phyloP scores from a whole-genome alignment of 2,797 vertebrate species.

The Oophaga sylvatica region DNA sequence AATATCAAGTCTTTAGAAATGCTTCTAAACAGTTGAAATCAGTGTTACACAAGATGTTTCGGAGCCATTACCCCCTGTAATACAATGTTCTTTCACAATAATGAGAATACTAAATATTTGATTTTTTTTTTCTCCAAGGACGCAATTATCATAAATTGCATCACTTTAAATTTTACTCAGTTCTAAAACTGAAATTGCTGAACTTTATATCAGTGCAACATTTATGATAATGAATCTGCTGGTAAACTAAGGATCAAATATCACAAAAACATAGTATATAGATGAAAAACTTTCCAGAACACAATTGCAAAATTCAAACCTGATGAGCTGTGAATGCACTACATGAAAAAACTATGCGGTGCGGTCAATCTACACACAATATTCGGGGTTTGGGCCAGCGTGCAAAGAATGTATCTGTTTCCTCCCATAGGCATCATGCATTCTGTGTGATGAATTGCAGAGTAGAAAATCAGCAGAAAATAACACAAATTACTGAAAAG shows the following conservation, averaged over 20 bases:
- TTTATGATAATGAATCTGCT: not conserved
- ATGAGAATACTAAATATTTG: not conserved
- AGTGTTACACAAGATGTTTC: not conserved
- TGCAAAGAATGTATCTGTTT: not conserved
- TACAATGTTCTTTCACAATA: constrained; percentile 12
- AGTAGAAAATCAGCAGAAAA: not conserved
- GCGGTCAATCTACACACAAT: not conserved
- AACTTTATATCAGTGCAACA: not conserved
- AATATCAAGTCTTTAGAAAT: not conserved
- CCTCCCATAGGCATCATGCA: not conserved
- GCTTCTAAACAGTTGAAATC: not conserved
- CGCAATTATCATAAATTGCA: not conserved
- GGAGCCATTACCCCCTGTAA: not conserved
- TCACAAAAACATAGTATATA: not conserved
- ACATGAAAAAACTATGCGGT: not conserved
- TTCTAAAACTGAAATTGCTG: not conserved
- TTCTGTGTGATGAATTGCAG: not conserved
- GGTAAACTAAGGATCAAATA: not conserved
- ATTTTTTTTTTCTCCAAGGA: not conserved
- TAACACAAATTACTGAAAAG: not conserved
- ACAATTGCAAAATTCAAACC: not conserved
- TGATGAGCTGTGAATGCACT: not conserved
- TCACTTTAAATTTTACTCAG: not conserved
- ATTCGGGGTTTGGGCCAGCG: not conserved
- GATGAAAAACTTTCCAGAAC: not conserved